Percentiles rank a stretch among this genome's conserved stretches.
phyloP scores from a whole-genome alignment of 2,888 invertebrate species.

The Nomada goodeniana region DNA sequence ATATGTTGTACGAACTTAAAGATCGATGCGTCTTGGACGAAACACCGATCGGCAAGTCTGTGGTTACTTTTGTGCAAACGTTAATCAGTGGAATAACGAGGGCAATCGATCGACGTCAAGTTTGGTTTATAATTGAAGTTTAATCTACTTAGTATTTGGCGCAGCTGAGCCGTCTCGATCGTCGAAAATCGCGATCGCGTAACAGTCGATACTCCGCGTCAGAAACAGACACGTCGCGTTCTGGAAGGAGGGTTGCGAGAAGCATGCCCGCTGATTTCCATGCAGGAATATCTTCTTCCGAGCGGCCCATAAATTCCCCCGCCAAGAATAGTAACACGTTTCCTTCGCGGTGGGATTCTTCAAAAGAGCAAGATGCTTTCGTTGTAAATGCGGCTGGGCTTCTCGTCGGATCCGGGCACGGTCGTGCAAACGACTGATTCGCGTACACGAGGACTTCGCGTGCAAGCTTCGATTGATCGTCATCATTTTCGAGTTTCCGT shows the following conservation, averaged over 20 bases:
- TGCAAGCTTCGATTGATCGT: constrained; percentile 45
- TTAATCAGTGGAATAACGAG: no score
- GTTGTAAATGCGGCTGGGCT: constrained; percentile 11
- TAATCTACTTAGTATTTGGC: no score
- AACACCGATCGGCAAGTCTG: no score
- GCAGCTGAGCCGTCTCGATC: no score
- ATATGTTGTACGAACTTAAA: no score
- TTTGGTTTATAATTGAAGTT: no score
- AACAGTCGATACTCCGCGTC: not conserved
- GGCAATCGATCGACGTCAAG: no score
- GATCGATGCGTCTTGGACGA: no score
- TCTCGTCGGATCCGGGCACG: not conserved
- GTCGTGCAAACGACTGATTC: constrained; percentile 22
- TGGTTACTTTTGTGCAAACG: no score
- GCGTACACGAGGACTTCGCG: constrained; percentile 32
- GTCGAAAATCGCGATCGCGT: no score
- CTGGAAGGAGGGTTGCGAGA: not conserved
- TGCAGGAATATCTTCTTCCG: constrained; percentile 12
- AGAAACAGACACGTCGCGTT: constrained; percentile 7
- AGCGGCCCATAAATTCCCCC: constrained; percentile 7
- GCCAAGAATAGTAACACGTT: not conserved
- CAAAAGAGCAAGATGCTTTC: not conserved
- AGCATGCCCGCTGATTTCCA: not conserved
- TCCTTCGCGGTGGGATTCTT: not conserved
- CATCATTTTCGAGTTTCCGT: constrained; percentile 55